These are phyloP conservation scores for Trachelus iudaicus DNA, from an alignment of 2,888 invertebrate genomes.

Conservation along the genomic window DNA sequence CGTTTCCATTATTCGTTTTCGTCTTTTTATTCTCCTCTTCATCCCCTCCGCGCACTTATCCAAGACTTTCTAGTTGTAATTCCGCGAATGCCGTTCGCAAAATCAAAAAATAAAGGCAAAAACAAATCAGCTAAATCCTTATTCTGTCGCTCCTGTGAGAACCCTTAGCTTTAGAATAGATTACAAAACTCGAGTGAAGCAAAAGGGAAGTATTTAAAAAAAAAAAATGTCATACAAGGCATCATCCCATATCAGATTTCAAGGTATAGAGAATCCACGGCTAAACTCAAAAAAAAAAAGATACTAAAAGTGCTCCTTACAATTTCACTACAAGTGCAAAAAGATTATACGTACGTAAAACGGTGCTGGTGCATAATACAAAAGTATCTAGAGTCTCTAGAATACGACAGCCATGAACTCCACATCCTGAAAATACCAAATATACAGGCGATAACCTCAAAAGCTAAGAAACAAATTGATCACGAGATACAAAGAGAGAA, in stretches of 20 bases:
- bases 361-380: background rate
- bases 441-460: background rate
- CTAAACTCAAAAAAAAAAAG: background rate
- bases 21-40: background rate
- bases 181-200: background rate
- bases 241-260: background rate
- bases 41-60: background rate
- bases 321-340: background rate
- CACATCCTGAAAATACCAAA: background rate
- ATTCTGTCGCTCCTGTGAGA: background rate
- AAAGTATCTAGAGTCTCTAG: background rate
- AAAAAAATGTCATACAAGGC: background rate
- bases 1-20: background rate
- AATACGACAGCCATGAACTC: background rate
- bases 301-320: background rate
- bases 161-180: background rate
- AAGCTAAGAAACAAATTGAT: background rate
- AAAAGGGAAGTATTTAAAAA: background rate
- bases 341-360: background rate
- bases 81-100: no score
- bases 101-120: background rate
- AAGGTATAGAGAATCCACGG: background rate
- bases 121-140: background rate
- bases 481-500: background rate
- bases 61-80: no score